Conservation (phyloP, 2,797 vertebrate genomes). For the Fistularia commersonii region DNA sequence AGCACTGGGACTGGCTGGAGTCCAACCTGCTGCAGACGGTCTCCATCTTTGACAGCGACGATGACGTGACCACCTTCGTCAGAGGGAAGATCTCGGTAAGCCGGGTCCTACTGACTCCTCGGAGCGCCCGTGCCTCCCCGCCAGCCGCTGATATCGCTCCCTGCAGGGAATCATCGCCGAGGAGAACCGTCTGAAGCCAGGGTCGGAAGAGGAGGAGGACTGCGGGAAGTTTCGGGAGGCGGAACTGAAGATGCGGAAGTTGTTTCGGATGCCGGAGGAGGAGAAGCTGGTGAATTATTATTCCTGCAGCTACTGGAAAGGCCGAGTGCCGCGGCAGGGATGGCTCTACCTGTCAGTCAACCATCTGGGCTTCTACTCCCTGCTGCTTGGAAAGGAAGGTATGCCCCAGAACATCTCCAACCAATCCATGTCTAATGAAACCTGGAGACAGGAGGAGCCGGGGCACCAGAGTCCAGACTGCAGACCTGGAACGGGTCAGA, state of each 20-base stretch:
- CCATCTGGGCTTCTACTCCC: slow-evolving; percentile 97
- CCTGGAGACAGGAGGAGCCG: no score
- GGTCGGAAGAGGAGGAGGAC: slow-evolving; percentile 85
- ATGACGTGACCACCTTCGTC: slow-evolving; percentile 94
- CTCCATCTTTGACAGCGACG: slow-evolving; percentile 93
- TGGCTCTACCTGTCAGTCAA: slow-evolving; percentile 96
- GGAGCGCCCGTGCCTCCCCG: background rate
- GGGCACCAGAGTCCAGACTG: no score
- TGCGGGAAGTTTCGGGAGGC: slow-evolving; percentile 94
- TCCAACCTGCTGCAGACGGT: slow-evolving; percentile 92
- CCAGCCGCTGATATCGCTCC: slow-evolving; percentile 21
- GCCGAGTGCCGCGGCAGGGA: slow-evolving; percentile 90
- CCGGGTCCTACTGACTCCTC: slow-evolving; percentile 1
- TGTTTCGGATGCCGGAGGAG: slow-evolving; percentile 94
- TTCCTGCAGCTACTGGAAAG: slow-evolving; percentile 98
- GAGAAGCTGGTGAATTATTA: slow-evolving; percentile 98
- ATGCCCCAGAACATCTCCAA: background rate
- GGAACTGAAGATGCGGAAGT: slow-evolving; percentile 91
- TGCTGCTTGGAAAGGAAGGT: slow-evolving; percentile 95
- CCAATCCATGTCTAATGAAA: no score
- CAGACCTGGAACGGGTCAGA: no score
- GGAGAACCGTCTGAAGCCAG: slow-evolving; percentile 86
- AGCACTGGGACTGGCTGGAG: slow-evolving; percentile 97
- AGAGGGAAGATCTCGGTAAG: slow-evolving; percentile 94
- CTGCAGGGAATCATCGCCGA: slow-evolving; percentile 93